These are phyloP conservation scores for Syngnathus acus DNA, from an alignment of 2,797 vertebrate species.

Conservation along the genomic window DNA sequence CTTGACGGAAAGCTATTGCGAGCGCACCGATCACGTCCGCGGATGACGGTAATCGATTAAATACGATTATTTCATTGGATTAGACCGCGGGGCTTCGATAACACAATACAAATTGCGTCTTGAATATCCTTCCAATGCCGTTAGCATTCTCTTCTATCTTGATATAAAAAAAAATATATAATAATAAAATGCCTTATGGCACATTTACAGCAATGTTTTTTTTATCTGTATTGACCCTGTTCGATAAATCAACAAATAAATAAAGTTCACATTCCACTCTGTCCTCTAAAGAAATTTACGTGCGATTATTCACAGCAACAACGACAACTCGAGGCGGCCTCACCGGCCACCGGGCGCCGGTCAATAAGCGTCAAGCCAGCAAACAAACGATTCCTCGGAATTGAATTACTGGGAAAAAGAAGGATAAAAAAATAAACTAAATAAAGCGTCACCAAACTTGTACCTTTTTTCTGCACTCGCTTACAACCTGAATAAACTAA, in stretches of 20 bases:
- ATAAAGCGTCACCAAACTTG: too few species aligned
- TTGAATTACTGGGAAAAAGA: too few species aligned
- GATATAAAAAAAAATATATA: too few species aligned
- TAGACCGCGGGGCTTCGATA: not conserved
- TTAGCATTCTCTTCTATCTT: not conserved
- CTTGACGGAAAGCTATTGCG: slow-evolving; percentile 43
- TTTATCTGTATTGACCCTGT: not conserved
- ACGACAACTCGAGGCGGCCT: too few species aligned
- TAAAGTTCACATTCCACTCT: not conserved
- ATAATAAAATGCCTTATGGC: too few species aligned
- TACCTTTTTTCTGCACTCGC: too few species aligned
- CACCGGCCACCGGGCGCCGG: too few species aligned
- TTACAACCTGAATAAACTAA: not conserved
- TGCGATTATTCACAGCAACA: too few species aligned
- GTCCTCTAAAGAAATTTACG: not conserved
- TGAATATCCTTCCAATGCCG: not conserved
- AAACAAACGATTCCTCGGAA: too few species aligned
- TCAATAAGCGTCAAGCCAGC: too few species aligned
- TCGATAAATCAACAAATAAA: not conserved
- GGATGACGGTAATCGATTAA: not conserved
- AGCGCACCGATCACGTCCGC: slow-evolving; percentile 13
- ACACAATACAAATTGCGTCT: not conserved
- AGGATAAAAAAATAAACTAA: too few species aligned
- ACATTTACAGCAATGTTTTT: not conserved
- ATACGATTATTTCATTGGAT: not conserved